Conservation (phyloP, 92 coral and sea anemone genomes). For the Phenganax marumi region DNA sequence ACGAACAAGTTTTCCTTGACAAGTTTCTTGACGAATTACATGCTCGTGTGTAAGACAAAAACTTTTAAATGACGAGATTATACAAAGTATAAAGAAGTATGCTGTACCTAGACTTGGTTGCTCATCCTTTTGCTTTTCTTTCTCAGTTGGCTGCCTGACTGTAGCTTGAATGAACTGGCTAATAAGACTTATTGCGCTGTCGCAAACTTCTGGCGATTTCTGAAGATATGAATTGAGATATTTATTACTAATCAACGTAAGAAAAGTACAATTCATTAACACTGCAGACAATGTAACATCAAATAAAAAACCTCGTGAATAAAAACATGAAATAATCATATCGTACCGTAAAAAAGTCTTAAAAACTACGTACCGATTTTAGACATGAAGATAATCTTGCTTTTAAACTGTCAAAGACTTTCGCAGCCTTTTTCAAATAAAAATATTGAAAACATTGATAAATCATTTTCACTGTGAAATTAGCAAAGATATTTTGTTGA, state of each 20-base stretch:
- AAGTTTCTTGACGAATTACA: too few relatives aligned
- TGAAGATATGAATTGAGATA: not conserved
- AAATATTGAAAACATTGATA: not conserved
- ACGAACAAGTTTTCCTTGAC: too few relatives aligned
- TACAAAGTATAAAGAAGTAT: not conserved
- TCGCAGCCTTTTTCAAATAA: constrained; percentile 1
- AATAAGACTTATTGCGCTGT: constrained; percentile 29
- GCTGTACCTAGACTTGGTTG: constrained; percentile 34
- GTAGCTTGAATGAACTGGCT: constrained; percentile 31
- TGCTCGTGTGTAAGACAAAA: too few relatives aligned
- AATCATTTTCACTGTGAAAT: too few relatives aligned
- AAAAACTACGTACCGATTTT: constrained; percentile 18
- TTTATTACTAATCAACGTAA: too few relatives aligned
- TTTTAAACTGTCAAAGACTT: constrained; percentile 37
- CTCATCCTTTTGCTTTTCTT: constrained; percentile 38
- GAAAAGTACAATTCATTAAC: not conserved
- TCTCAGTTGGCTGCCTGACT: constrained; percentile 16
- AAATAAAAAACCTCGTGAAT: too few relatives aligned
- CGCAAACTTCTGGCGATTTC: constrained; percentile 28
- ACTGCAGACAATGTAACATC: not conserved
- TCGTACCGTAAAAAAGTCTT: not conserved
- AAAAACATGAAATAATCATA: too few relatives aligned
- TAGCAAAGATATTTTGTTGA: too few relatives aligned
- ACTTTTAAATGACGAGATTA: not conserved
- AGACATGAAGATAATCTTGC: constrained; percentile 37